Evolutionary conservation across 2,113 vertebrate genomes (phyloP).

Genomic region (Eurypyga helias): DNA sequence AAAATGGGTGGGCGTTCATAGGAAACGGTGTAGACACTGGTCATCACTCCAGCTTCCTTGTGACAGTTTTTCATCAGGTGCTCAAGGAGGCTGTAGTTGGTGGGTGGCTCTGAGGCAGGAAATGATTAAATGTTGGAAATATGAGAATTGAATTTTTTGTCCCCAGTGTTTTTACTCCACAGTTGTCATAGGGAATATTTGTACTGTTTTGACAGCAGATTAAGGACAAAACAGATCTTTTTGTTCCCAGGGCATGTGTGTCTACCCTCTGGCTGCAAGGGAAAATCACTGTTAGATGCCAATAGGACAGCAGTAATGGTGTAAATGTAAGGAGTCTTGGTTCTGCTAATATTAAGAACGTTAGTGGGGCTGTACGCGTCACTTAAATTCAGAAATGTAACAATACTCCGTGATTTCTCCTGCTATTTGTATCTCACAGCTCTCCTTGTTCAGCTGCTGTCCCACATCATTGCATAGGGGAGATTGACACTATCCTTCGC

Average conservation of each 20-base stretch:
- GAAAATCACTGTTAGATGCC: not conserved
- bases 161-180: not conserved
- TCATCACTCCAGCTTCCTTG: not conserved
- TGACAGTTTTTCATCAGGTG: constrained; percentile 54
- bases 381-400: not conserved
- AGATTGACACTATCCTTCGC: not conserved
- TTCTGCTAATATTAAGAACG: not conserved
- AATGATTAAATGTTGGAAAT: not conserved
- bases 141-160: not conserved
- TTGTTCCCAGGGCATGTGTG: not conserved
- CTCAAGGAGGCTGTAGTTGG: constrained; percentile 74
- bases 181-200: not conserved
- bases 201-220: not conserved
- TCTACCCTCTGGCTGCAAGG: not conserved
- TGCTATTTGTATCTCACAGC: not conserved
- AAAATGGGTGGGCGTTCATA: not conserved
- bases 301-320: not conserved
- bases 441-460: not conserved
- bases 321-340: not conserved
- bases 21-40: constrained; percentile 44
- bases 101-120: constrained; percentile 76
- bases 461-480: not conserved
- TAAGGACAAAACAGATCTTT: not conserved
- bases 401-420: not conserved
- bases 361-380: not conserved